Evolutionary conservation across 2,113 vertebrate species (phyloP), one percentile per base, ranked within the genome.

Genomic region (Myiopsitta monachus): DNA sequence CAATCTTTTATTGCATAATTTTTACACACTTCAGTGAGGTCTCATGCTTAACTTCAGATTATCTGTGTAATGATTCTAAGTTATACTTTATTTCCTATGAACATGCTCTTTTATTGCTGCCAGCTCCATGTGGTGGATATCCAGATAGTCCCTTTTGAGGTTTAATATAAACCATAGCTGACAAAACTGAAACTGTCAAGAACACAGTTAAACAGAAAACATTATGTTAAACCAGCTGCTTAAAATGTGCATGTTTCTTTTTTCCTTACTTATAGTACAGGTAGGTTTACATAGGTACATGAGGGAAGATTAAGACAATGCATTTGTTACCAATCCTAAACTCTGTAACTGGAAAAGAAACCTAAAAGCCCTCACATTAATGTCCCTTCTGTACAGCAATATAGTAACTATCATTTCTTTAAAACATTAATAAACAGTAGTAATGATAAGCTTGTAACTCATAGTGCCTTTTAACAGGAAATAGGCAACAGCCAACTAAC

Each of bases 161-260:
- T 76, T 79, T 83, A 75, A 63, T 46, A 80, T 0, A 89, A 49
- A 69, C 5, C 10, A 75, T 6, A 75, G 28, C 41, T 74, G 30
- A 55, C n/a, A 64, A 67, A 73, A 63, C 3, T 49, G 11, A 63
- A 90, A 83, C 23, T 33, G 28, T 43, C 66, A 66, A 36, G 19
- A 26, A 69, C 4, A 82, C 38, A 51, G 31, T 59, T 49, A 77
- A 72, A 73, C 12, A 69, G 39, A 83, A 72, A 73, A 67, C 11
- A 14, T 66, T 26, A 77, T 43, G 46, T 30, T 49, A 54, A 18
- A 7, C 16, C 28, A 62, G 36, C 23, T 74, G 36, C 47, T 57
- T 52, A 75, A 55, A 83, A 44, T 2, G 4, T 3, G 7, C 6
- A 6, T 0, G 0, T 11, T 78, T 5, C 27, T 59, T 75, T 90